phyloP scores from a whole-genome alignment of 2,888 invertebrate species.

The Cosmorhoe ocellata region DNA sequence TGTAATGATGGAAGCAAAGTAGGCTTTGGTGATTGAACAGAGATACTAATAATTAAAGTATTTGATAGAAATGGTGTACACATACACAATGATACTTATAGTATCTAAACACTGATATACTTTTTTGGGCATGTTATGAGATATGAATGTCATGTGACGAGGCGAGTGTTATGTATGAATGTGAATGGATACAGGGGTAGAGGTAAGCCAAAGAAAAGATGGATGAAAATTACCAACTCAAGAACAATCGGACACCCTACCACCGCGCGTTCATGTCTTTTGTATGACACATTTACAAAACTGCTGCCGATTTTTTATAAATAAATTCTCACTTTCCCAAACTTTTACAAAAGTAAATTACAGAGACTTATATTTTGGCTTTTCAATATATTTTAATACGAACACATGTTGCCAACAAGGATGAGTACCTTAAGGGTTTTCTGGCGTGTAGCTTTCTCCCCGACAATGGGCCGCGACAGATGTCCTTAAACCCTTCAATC shows the following conservation, averaged over 20 bases:
- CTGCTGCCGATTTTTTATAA: not conserved
- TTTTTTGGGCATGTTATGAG: too few species aligned
- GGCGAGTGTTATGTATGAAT: too few species aligned
- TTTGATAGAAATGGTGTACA: too few species aligned
- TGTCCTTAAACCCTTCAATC: constrained; percentile 78
- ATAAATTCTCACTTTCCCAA: constrained; percentile 3
- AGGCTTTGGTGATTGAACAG: not conserved
- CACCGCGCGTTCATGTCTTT: constrained; percentile 30
- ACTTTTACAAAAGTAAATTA: constrained; percentile 21
- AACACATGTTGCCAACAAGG: constrained; percentile 56
- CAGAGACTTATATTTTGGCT: constrained; percentile 39
- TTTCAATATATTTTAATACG: constrained; percentile 43
- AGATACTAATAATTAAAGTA: too few species aligned
- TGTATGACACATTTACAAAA: not conserved
- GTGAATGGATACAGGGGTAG: too few species aligned
- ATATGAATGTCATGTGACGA: too few species aligned
- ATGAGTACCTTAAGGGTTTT: constrained; percentile 41
- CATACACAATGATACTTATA: too few species aligned
- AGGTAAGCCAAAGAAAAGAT: too few species aligned
- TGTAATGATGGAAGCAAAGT: not conserved
- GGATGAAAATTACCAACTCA: not conserved
- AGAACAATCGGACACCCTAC: not conserved
- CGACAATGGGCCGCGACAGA: constrained; percentile 63
- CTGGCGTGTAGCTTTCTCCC: constrained; percentile 64
- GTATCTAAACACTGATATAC: too few species aligned